Evolutionary conservation across 2,888 invertebrate species (phyloP).

Genomic region (Drosophila anomalata): DNA sequence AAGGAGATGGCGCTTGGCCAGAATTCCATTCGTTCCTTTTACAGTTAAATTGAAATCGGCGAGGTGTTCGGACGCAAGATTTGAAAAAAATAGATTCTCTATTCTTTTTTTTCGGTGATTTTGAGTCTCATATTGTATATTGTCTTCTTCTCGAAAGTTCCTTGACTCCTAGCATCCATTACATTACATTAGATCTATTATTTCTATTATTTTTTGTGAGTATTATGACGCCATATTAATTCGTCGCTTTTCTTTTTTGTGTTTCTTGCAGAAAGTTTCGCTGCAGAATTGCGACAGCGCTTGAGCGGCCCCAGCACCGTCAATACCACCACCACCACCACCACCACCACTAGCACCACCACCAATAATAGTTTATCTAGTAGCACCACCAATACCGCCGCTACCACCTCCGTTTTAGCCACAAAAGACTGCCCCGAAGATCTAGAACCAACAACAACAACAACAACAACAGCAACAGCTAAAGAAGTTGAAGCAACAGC

Average conservation of each 20-base stretch:
- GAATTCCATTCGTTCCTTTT: constrained; percentile 16
- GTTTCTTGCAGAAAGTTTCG: constrained; percentile 56
- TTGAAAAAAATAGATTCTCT: not conserved
- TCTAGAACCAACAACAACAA: constrained; percentile 40
- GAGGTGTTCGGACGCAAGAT: constrained; percentile 4
- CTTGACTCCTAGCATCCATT: not conserved
- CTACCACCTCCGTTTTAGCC: constrained; percentile 58
- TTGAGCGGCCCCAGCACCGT: constrained; percentile 47
- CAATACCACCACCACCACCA: constrained; percentile 37
- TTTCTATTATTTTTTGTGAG: constrained; percentile 7
- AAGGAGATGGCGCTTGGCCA: not conserved
- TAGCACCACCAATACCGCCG: constrained; percentile 28
- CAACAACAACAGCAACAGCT: constrained; percentile 35
- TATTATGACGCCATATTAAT: constrained; percentile 10
- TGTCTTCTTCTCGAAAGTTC: constrained; percentile 29
- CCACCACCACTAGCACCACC: constrained; percentile 35
- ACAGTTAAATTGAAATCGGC: constrained; percentile 19
- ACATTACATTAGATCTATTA: not conserved
- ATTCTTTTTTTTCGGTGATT: constrained; percentile 9
- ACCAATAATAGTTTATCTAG: constrained; percentile 16
- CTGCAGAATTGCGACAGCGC: constrained; percentile 69
- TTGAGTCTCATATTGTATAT: not conserved
- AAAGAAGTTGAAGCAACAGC: not conserved
- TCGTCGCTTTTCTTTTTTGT: constrained; percentile 1
- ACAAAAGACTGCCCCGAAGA: constrained; percentile 75